Percentiles rank a stretch among this genome's conserved stretches.
Conservation (phyloP, 1,140 invertebrate species). For the Calliopsis andreniformis region DNA sequence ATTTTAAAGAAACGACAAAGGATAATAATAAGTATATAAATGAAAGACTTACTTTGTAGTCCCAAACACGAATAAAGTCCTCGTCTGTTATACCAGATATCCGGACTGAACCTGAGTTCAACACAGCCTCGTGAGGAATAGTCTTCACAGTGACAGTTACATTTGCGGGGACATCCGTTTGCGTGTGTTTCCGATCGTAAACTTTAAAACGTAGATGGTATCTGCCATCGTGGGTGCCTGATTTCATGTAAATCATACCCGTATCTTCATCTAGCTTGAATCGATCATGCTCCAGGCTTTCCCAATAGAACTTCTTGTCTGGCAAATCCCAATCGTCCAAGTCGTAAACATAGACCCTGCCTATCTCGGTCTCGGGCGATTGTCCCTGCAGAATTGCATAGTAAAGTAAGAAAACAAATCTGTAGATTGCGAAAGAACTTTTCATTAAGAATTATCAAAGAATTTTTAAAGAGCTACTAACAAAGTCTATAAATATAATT, state of each 20-base stretch:
- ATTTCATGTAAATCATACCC: conserved; percentile 97
- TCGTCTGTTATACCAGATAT: conserved; percentile 97
- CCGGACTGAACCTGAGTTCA: conserved; percentile 96
- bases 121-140: conserved; percentile 96
- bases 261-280: conserved; percentile 95
- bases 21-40: no score
- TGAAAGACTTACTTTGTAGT: conserved; percentile 87
- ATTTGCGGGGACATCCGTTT: conserved; percentile 95
- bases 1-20: not conserved
- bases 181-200: conserved; percentile 95
- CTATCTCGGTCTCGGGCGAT: conserved; percentile 95
- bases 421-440: no score
- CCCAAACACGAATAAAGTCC: conserved; percentile 97
- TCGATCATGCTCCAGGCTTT: conserved; percentile 89
- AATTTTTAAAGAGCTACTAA: no score
- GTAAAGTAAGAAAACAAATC: no score
- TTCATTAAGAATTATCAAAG: no score
- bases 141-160: conserved; percentile 96
- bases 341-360: conserved; percentile 97
- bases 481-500: no score
- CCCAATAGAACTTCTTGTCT: conserved; percentile 98
- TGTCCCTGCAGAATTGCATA: conserved; percentile 87
- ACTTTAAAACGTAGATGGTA: conserved; percentile 95
- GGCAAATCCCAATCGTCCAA: conserved; percentile 98
- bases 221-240: conserved; percentile 92